Percentiles rank a stretch among this genome's conserved stretches.
These are phyloP conservation scores for Zygogramma bicolorata DNA, from an alignment of 2,888 invertebrate species.

Conservation along the genomic window DNA sequence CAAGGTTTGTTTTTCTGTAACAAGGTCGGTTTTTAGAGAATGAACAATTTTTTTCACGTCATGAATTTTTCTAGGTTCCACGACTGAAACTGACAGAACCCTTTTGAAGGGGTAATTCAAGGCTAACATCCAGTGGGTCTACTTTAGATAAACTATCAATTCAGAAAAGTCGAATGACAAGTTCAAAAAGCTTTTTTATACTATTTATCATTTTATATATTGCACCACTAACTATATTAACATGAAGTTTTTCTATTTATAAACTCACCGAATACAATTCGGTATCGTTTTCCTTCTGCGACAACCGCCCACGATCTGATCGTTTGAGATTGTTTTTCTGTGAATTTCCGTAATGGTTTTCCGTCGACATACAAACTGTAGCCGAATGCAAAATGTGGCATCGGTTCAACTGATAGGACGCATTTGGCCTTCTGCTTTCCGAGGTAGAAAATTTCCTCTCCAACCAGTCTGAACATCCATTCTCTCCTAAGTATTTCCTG, in stretches of 20 bases:
- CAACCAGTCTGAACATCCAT: conserved; percentile 94
- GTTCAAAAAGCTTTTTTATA: too few species aligned
- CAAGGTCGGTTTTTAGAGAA: neutral
- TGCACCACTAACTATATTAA: too few species aligned
- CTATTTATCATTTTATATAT: too few species aligned
- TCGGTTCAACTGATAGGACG: conserved; percentile 71
- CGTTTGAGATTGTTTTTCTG: conserved; percentile 82
- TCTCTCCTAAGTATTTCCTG: conserved; percentile 82
- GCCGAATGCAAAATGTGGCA: conserved; percentile 82
- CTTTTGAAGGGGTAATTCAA: too few species aligned
- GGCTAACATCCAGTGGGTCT: too few species aligned
- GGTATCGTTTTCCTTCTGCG: conserved; percentile 69
- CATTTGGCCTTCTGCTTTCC: conserved; percentile 68
- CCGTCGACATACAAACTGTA: conserved; percentile 88
- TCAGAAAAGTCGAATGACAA: too few species aligned
- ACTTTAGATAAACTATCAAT: too few species aligned
- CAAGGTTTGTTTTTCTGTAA: conserved; percentile 80
- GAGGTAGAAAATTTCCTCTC: conserved; percentile 82
- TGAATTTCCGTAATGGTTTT: conserved; percentile 82
- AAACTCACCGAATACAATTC: conserved; percentile 79
- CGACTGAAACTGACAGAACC: too few species aligned
- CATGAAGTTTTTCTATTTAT: neutral
- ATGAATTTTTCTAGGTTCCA: too few species aligned
- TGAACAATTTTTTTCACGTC: too few species aligned
- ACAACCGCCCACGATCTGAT: conserved; percentile 80